Evolutionary conservation across 2,797 vertebrate genomes (phyloP).

Genomic region (Borostomias antarcticus): DNA sequence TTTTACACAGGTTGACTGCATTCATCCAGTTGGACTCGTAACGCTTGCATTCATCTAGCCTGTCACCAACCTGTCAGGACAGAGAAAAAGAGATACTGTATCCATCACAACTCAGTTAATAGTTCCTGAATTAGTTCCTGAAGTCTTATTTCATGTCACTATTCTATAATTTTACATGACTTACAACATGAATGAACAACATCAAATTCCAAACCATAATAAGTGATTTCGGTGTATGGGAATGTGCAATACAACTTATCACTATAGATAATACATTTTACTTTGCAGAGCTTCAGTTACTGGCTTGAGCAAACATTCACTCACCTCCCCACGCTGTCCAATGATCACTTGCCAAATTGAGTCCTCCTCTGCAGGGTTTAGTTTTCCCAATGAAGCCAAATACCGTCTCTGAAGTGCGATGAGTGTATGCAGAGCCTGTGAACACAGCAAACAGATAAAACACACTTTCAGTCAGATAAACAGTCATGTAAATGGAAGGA

Average conservation of each 20-base stretch:
- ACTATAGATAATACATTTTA: not conserved
- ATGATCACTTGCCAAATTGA: constrained; percentile 95
- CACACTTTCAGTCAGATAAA: not conserved
- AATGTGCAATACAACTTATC: not conserved
- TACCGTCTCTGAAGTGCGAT: constrained; percentile 89
- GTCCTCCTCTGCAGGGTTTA: constrained; percentile 86
- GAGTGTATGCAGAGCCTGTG: constrained; percentile 91
- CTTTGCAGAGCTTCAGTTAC: not conserved
- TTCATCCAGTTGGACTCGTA: constrained; percentile 88
- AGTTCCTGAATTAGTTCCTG: not conserved
- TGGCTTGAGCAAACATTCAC: constrained; percentile 20
- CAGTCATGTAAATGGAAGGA: not conserved
- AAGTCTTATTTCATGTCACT: not conserved
- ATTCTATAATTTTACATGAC: not conserved
- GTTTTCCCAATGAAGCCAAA: constrained; percentile 82
- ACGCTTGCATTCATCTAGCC: constrained; percentile 81
- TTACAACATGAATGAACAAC: not conserved
- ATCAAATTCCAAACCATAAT: not conserved
- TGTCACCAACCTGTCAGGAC: constrained; percentile 78
- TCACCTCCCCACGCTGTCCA: constrained; percentile 90
- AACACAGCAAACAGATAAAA: constrained; percentile 29
- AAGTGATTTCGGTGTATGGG: not conserved
- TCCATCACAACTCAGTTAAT: constrained; percentile 6
- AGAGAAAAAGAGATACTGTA: constrained; percentile 23
- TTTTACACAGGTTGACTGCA: constrained; percentile 87